A percentile compares a stretch with the other conserved stretches of the same genome.
Conservation (phyloP, 2,113 vertebrate genomes). For the Eurystomus gularis region DNA sequence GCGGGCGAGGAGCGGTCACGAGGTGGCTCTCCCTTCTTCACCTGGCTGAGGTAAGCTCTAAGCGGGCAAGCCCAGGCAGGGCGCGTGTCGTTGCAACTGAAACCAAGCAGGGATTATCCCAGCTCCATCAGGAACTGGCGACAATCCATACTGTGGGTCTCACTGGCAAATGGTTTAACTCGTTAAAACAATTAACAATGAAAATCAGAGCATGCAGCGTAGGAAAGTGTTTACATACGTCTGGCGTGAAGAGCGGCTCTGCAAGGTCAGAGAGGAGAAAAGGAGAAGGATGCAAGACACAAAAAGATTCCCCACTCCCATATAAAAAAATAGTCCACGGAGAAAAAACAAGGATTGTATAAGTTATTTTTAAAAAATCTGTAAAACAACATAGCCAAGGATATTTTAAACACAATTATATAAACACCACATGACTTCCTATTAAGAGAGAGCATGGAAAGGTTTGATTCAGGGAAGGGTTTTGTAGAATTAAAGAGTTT, state of each 20-base stretch:
- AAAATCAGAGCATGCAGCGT: conserved; percentile 57
- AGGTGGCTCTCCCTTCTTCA: conserved; percentile 24
- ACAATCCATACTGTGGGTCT: conserved; percentile 54
- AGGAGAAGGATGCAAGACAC: not conserved
- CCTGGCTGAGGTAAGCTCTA: conserved; percentile 8
- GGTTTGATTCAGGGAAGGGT: not conserved
- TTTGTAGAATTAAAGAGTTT: not conserved
- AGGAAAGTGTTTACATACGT: conserved; percentile 60
- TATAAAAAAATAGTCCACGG: conserved; percentile 65
- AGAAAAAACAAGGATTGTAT: conserved; percentile 52
- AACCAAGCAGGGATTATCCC: conserved; percentile 52
- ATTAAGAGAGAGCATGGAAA: conserved; percentile 8
- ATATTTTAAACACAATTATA: conserved; percentile 71
- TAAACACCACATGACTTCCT: conserved; percentile 57
- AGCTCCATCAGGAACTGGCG: conserved; percentile 1
- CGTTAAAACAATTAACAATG: conserved; percentile 64
- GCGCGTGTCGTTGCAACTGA: not conserved
- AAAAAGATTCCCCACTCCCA: conserved; percentile 32
- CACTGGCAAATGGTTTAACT: conserved; percentile 63
- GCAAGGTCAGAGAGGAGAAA: conserved; percentile 27
- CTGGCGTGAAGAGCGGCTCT: conserved; percentile 52
- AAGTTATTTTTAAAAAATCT: conserved; percentile 66
- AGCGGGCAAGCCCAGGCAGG: conserved; percentile 26
- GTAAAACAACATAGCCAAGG: conserved; percentile 39
- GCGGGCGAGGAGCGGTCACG: not conserved